Conservation (phyloP, 2,113 vertebrate species). For the Phalacrocorax brasilianus region DNA sequence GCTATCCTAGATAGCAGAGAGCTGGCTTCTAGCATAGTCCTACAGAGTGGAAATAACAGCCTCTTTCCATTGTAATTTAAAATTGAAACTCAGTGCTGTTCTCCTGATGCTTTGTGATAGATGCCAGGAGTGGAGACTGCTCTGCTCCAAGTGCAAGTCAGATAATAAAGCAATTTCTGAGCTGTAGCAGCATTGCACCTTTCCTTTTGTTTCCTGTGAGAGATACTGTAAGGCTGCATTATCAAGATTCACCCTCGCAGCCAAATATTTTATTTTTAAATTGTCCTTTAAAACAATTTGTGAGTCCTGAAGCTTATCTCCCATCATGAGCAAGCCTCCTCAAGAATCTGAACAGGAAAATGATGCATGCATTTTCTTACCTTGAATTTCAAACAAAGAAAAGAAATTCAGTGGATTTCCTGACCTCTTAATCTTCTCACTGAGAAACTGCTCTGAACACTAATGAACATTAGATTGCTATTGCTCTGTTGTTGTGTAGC, state of each 20-base stretch:
- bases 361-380: not conserved
- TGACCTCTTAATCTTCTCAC: slow-evolving; percentile 46
- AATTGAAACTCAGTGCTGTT: not conserved
- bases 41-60: slow-evolving; percentile 22
- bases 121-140: slow-evolving; percentile 14
- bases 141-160: slow-evolving; percentile 4
- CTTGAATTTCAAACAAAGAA: slow-evolving; percentile 8
- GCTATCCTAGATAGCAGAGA: not conserved
- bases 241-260: not conserved
- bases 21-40: not conserved
- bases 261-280: slow-evolving; percentile 30
- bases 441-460: slow-evolving; percentile 41
- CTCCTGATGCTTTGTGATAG: slow-evolving; percentile 37
- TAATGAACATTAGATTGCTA: slow-evolving; percentile 55
- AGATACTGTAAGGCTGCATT: slow-evolving; percentile 20
- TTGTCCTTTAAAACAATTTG: slow-evolving; percentile 10
- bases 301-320: slow-evolving; percentile 15
- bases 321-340: not conserved
- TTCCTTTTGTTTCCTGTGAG: slow-evolving; percentile 47
- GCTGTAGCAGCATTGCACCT: slow-evolving; percentile 4
- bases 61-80: slow-evolving; percentile 26
- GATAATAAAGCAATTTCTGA: slow-evolving; percentile 65
- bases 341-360: not conserved
- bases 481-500: not conserved
- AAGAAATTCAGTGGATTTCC: slow-evolving; percentile 33